Conservation (phyloP, 1,140 invertebrate genomes). For the Drosophila cardini region DNA sequence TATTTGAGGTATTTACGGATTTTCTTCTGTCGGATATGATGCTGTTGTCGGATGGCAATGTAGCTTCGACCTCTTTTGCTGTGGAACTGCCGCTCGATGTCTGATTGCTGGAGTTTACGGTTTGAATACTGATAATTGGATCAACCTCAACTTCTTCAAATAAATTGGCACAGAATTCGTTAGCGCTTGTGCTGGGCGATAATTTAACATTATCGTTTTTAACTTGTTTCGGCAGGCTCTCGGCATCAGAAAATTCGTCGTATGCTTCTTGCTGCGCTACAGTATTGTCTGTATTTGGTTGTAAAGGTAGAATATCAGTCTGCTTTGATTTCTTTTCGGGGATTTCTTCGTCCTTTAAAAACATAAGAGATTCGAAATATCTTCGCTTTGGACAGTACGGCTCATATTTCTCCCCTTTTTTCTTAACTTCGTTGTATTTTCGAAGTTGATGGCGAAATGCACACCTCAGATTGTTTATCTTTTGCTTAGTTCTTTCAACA, state of each 20-base stretch:
- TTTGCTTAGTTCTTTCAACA: conserved; percentile 82
- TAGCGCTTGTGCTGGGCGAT: conserved; percentile 68
- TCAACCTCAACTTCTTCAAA: conserved; percentile 65
- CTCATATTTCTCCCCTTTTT: conserved; percentile 79
- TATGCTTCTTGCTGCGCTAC: conserved; percentile 48
- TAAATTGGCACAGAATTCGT: conserved; percentile 69
- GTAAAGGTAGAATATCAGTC: conserved; percentile 38
- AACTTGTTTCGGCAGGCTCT: conserved; percentile 60
- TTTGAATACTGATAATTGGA: conserved; percentile 69
- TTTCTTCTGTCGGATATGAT: conserved; percentile 57
- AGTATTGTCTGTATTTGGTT: conserved; percentile 52
- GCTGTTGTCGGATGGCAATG: conserved; percentile 52
- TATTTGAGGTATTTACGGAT: conserved; percentile 43
- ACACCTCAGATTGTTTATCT: conserved; percentile 83
- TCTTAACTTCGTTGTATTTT: conserved; percentile 80
- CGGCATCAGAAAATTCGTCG: conserved; percentile 68
- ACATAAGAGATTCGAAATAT: conserved; percentile 83
- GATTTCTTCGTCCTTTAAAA: conserved; percentile 79
- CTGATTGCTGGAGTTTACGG: conserved; percentile 56
- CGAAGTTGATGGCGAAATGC: conserved; percentile 83
- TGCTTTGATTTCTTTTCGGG: conserved; percentile 69
- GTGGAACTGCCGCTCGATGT: conserved; percentile 19
- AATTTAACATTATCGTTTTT: conserved; percentile 60
- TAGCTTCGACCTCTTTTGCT: conserved; percentile 65
- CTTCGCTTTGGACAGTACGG: conserved; percentile 80